Evolutionary conservation across 2,888 invertebrate genomes (phyloP), one percentile per base, ranked within the genome.

Genomic region (Athripsodes cinereus): DNA sequence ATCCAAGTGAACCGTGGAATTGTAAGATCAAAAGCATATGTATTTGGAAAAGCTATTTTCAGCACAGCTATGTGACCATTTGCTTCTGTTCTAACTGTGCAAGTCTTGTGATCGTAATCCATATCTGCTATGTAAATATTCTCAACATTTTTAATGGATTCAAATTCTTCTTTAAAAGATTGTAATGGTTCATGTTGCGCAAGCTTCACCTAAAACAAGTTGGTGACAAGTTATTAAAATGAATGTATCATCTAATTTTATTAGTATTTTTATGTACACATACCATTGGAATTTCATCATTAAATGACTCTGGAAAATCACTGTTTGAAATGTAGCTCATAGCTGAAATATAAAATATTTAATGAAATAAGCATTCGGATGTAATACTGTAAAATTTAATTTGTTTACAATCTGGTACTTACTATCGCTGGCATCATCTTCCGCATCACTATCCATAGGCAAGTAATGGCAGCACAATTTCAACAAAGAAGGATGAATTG

Each of bases 401-500:
- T 6, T 26, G 3, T 26, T 10, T 40, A 40, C 5, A 40, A 40
- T 13, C 13, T n/a, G 19, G 5, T 55, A 72, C 74, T 70, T 66
- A 78, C 78, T 70, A 62, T 78, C 74, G 73, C 76, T 74, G 52
- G 76, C 78, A 50, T 81, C 79, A n/a, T 80, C 75, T 51, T 78
- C 74, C 66, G 74, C 76, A 10, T 81, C 82, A 35, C 81, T 81
- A 59, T 84, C 82, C 68, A 86, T 86, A 66, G 87, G 83, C 46
- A 88, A 83, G 66, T 72, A 79, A 68, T 76, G 79, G 64, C 66
- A 79, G 70, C 92, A 92, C 68, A 90, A 76, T 75, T 92, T 92
- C 66, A 93, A 84, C 62, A 96, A 76, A 60, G 87, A 86, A 44
- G 90, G 86, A 70, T 93, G 92, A 68, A 96, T 90, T 68, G 87